Evolutionary conservation across 2,888 invertebrate genomes (phyloP).

Genomic region (Caenorhabditis imperialis): DNA sequence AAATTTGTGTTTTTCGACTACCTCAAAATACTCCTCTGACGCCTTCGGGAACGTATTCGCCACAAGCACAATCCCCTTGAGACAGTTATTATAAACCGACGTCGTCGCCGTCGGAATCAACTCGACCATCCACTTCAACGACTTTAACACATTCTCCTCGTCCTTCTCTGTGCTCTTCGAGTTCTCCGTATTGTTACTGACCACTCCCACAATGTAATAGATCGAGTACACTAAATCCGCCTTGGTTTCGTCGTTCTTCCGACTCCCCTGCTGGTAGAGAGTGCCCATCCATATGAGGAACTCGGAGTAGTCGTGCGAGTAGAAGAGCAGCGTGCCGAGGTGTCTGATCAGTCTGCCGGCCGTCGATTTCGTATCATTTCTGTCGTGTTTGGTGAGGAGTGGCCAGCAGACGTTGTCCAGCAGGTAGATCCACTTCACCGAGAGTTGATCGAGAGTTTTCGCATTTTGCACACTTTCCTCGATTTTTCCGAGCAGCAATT

Average conservation of each 20-base stretch:
- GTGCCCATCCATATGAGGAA: slow-evolving; percentile 28
- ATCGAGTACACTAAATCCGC: slow-evolving; percentile 28
- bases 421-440: slow-evolving; percentile 28
- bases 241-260: slow-evolving; percentile 8
- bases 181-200: slow-evolving; percentile 12
- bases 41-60: slow-evolving; percentile 9
- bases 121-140: slow-evolving; percentile 30
- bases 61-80: slow-evolving; percentile 21
- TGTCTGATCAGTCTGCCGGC: slow-evolving; percentile 12
- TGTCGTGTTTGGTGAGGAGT: slow-evolving; percentile 18
- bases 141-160: slow-evolving; percentile 14
- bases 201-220: slow-evolving; percentile 13
- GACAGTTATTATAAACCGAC: slow-evolving; percentile 24
- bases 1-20: no score
- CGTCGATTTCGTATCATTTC: slow-evolving; percentile 12
- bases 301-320: slow-evolving; percentile 19
- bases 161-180: not conserved
- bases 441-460: slow-evolving; percentile 6
- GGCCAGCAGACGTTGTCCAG: slow-evolving; percentile 37
- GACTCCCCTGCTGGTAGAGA: slow-evolving; percentile 4
- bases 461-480: slow-evolving; percentile 18
- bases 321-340: slow-evolving; percentile 19
- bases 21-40: slow-evolving; percentile 15
- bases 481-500: slow-evolving; percentile 15
- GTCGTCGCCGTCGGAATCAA: slow-evolving; percentile 17